These are phyloP conservation scores for Trogon melanurus DNA, from an alignment of 2,113 vertebrate species.

Conservation along the genomic window DNA sequence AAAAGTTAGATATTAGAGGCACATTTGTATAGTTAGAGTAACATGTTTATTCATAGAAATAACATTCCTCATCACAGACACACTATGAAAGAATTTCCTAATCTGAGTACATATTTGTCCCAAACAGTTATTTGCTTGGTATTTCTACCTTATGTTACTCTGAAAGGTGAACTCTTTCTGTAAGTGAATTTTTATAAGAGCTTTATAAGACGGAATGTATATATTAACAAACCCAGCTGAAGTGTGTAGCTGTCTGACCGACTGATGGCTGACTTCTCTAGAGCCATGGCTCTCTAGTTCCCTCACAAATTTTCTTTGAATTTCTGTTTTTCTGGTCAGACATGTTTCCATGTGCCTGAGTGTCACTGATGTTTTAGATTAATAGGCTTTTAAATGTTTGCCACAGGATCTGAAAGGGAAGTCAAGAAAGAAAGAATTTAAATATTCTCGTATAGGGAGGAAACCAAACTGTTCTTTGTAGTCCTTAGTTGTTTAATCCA, in stretches of 20 bases:
- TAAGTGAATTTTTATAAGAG: neutral
- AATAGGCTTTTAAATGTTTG: neutral
- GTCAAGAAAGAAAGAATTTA: neutral
- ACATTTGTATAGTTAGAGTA: neutral
- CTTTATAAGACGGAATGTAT: neutral
- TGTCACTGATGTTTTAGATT: neutral
- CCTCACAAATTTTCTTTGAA: neutral
- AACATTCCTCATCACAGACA: neutral
- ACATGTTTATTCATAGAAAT: neutral
- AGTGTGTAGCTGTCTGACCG: neutral
- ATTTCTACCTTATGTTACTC: neutral
- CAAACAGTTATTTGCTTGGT: neutral
- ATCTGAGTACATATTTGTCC: neutral
- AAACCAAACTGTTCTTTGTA: neutral
- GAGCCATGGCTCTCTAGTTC: neutral
- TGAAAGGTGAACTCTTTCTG: neutral
- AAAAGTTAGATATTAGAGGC: neutral
- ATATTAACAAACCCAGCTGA: neutral
- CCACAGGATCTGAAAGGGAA: neutral
- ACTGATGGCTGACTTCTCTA: neutral
- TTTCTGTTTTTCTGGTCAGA: neutral
- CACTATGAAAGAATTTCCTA: neutral
- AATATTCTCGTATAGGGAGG: neutral
- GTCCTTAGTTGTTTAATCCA: neutral
- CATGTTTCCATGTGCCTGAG: neutral